Base-by-base conservation (phyloP, 2,797 vertebrate species). In the Amniataba percoides region DNA sequence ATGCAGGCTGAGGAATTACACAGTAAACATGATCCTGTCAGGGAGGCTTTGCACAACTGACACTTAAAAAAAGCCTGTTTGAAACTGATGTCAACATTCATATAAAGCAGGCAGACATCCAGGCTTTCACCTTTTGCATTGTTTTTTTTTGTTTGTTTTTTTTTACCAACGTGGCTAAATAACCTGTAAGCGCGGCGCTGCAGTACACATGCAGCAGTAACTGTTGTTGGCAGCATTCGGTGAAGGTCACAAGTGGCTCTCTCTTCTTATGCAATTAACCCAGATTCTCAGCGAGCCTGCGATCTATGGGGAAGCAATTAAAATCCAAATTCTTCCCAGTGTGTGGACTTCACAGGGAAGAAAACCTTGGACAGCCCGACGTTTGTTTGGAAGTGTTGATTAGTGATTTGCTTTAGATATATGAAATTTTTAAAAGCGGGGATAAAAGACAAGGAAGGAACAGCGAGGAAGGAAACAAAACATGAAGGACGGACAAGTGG, bases 281-380 rank as follows among this genome's bases (percentile, higher is more conserved):
- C 84, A 92, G 76, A 92, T 95, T 90, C 85, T 80, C 45, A 49
- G 77, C 49, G 56, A 90, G 63, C 78, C 82, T 57, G 87, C 84
- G 87, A 92, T 95, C 93, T 94, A 80, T 85, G 71, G 93, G 92
- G 93, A 95, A 78, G 89, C 90, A 94, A 95, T 94, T 94, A 93
- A 91, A 92, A 90, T 83, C 77, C 36, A 81, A 85, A 87, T 66
- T 83, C 77, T 83, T 88, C 82, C 83, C 79, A 81, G 78, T 81
- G 67, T 85, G 60, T 71, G 74, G 71, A 90, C 78, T 89, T 88
- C 86, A 91, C 60, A 70, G 58, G 58, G 69, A 53, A 65, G 27
- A 66, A 58, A 74, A 63, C 81, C 82, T 85, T 89, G 81, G 83
- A 71, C 48, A 75, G 62, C 60, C 56, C 48, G 63, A 57, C 55